A percentile compares a stretch with the other conserved stretches of the same genome.
phyloP scores from a whole-genome alignment of 2,797 vertebrate genomes.

The Sorex maritimensis region DNA sequence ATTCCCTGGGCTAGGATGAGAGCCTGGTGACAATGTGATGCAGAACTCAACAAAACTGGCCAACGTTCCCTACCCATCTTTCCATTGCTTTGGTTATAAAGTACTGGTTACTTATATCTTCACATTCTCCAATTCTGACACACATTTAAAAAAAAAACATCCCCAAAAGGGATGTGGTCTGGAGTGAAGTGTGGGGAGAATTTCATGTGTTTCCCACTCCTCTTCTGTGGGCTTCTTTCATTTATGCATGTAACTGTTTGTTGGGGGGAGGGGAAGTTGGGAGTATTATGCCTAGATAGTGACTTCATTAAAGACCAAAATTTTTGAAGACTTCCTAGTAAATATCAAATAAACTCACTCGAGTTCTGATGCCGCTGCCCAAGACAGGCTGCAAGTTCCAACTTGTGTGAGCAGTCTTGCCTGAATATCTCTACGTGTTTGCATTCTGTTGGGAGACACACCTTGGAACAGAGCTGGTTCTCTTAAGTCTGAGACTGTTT shows the following conservation, averaged over 20 bases:
- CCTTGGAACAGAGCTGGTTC: constrained; percentile 69
- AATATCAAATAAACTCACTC: constrained; percentile 82
- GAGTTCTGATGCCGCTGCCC: constrained; percentile 68
- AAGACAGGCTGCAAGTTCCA: constrained; percentile 66
- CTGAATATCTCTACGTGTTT: constrained; percentile 79
- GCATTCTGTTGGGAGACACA: constrained; percentile 80
- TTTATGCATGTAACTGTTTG: constrained; percentile 76
- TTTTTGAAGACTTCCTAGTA: constrained; percentile 72
- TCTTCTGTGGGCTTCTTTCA: constrained; percentile 74
- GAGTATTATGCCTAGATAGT: constrained; percentile 76
- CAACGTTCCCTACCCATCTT: constrained; percentile 90
- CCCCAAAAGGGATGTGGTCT: constrained; percentile 78
- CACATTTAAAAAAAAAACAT: constrained; percentile 79
- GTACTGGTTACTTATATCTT: constrained; percentile 87
- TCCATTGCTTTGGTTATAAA: constrained; percentile 91
- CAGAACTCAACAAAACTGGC: constrained; percentile 90
- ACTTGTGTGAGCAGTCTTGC: constrained; percentile 66
- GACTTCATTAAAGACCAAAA: constrained; percentile 82
- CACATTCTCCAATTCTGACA: constrained; percentile 77
- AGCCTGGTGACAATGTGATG: constrained; percentile 82
- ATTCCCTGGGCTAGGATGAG: constrained; percentile 75
- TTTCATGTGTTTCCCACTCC: constrained; percentile 70
- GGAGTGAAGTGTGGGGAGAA: constrained; percentile 73
- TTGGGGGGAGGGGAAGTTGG: background rate
- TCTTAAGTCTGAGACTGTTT: constrained; percentile 71